Percentiles rank a stretch among this genome's conserved stretches.
These are phyloP conservation scores for Atta cephalotes DNA, from an alignment of 1,140 invertebrate species.

Conservation along the genomic window DNA sequence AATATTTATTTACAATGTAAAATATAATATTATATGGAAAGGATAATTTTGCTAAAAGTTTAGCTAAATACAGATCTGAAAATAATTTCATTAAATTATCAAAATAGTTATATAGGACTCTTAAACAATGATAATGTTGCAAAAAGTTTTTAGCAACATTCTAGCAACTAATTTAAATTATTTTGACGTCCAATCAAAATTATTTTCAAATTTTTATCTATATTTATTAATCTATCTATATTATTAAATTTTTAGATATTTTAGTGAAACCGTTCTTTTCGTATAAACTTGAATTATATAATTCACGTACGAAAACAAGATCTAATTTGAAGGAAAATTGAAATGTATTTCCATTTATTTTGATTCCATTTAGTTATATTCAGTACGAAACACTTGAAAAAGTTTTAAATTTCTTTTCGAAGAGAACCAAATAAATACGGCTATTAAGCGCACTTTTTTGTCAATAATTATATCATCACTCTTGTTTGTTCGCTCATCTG, in stretches of 20 bases:
- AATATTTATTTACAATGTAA: constrained; percentile 13
- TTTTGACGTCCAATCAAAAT: too few species aligned
- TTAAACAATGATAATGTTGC: too few species aligned
- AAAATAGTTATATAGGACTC: too few species aligned
- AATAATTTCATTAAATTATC: too few species aligned
- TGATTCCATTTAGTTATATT: background rate
- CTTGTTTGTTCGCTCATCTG: constrained; percentile 29
- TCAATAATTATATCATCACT: constrained; percentile 44
- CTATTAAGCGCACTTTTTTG: constrained; percentile 23
- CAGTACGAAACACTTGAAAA: background rate
- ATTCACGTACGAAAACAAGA: background rate
- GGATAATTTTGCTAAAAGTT: too few species aligned
- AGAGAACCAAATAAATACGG: constrained; percentile 19
- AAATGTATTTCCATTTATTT: background rate
- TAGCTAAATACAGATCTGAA: too few species aligned
- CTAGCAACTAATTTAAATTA: too few species aligned
- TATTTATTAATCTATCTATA: too few species aligned
- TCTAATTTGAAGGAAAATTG: background rate
- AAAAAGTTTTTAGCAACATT: too few species aligned
- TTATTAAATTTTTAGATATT: too few species aligned
- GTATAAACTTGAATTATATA: background rate
- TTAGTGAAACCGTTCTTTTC: too few species aligned
- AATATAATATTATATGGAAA: background rate
- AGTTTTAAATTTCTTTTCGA: background rate
- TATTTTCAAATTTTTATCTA: too few species aligned